Percentiles rank a stretch among this genome's conserved stretches.
phyloP scores from a whole-genome alignment of 2,113 vertebrate species.

The Caretta caretta region DNA sequence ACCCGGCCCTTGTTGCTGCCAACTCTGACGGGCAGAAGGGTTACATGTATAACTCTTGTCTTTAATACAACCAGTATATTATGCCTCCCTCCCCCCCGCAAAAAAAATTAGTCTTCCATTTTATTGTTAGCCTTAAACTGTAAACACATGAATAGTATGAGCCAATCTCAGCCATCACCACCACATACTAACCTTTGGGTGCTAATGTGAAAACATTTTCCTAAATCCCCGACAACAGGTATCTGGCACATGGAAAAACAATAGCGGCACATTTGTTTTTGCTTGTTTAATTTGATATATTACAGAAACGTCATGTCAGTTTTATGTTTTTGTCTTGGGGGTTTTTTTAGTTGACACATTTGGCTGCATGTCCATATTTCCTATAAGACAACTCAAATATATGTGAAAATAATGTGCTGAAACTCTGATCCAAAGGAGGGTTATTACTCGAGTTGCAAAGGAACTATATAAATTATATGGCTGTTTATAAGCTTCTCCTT shows the following conservation, averaged over 20 bases:
- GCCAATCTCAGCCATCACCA: too few relatives aligned
- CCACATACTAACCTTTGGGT: slow-evolving; percentile 1
- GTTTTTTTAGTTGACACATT: background rate
- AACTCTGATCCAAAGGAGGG: background rate
- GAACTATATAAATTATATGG: background rate
- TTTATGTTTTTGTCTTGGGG: background rate
- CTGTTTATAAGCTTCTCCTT: slow-evolving; percentile 46
- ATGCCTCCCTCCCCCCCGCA: background rate
- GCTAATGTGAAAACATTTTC: background rate
- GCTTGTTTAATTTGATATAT: background rate
- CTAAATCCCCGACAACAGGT: background rate
- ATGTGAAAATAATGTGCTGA: background rate
- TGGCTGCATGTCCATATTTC: background rate
- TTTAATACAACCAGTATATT: background rate
- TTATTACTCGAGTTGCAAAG: slow-evolving; percentile 36
- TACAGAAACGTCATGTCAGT: background rate
- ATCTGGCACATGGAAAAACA: slow-evolving; percentile 9
- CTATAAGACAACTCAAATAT: background rate
- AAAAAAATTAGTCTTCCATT: background rate
- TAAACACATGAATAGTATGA: too few relatives aligned
- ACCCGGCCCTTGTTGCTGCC: too few relatives aligned
- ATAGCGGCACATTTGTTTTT: slow-evolving; percentile 33
- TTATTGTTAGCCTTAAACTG: background rate
- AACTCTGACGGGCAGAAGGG: too few relatives aligned
- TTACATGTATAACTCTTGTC: background rate